A percentile compares a stretch with the other conserved stretches of the same genome.
These are phyloP conservation scores for Sarotherodon lohbergeri DNA, from an alignment of 2,113 vertebrate genomes.

Conservation along the genomic window DNA sequence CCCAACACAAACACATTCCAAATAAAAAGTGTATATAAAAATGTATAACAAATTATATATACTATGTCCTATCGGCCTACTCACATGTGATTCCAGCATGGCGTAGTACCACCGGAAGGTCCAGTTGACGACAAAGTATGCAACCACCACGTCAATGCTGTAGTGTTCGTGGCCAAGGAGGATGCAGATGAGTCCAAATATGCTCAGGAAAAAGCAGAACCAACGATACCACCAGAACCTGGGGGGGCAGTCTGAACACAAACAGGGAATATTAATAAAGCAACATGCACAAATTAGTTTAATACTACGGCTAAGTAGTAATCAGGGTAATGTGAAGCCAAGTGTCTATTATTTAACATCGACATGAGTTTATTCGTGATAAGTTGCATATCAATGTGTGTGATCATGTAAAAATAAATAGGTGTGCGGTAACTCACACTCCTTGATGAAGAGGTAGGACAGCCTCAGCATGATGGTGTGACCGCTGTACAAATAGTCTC, in stretches of 20 bases:
- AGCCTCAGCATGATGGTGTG: conserved; percentile 91
- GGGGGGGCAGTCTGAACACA: conserved; percentile 81
- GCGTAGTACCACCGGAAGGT: conserved; percentile 96
- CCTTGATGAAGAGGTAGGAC: conserved; percentile 93
- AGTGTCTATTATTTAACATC: background rate
- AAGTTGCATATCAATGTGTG: background rate
- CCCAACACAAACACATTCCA: background rate
- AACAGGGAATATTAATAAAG: background rate
- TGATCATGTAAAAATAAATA: background rate
- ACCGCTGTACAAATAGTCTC: conserved; percentile 94
- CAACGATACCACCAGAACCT: conserved; percentile 90
- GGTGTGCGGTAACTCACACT: conserved; percentile 79
- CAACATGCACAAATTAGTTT: background rate
- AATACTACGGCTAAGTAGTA: background rate
- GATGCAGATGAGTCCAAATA: conserved; percentile 84
- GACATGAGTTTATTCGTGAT: background rate
- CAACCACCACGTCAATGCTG: conserved; percentile 88
- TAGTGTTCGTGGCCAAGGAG: conserved; percentile 93
- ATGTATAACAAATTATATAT: background rate
- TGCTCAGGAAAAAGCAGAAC: conserved; percentile 87
- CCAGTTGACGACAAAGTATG: conserved; percentile 86
- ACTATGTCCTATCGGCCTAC: background rate
- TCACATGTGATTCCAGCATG: conserved; percentile 90
- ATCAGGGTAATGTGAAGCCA: background rate
- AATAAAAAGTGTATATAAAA: background rate